These are phyloP conservation scores for Percopsis omiscomaycus DNA, from an alignment of 2,797 vertebrate species.

Conservation along the genomic window DNA sequence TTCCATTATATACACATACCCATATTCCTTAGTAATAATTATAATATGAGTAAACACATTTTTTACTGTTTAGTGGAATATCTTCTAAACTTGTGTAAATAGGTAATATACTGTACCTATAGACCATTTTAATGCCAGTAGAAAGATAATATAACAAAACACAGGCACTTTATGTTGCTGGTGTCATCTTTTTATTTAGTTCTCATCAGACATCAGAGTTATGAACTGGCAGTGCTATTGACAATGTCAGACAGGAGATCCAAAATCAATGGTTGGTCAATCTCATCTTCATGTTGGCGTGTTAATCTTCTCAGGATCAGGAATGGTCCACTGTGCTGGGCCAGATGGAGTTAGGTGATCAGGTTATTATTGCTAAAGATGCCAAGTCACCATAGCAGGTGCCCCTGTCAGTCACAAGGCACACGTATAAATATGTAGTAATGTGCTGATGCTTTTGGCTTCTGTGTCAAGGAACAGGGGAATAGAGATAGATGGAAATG, in stretches of 20 bases:
- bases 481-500: slow-evolving; percentile 18
- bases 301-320: slow-evolving; percentile 17
- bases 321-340: slow-evolving; percentile 32
- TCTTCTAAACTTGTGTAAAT: not conserved
- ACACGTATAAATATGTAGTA: slow-evolving; percentile 61
- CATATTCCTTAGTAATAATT: too few species aligned
- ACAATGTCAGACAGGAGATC: slow-evolving; percentile 30
- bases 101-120: not conserved
- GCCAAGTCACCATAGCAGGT: slow-evolving; percentile 67
- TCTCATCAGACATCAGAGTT: slow-evolving; percentile 62
- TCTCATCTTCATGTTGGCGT: too few species aligned
- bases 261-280: not conserved
- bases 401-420: slow-evolving; percentile 69
- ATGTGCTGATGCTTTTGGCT: slow-evolving; percentile 68
- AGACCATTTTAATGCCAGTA: not conserved
- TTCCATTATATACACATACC: too few species aligned
- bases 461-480: slow-evolving; percentile 36
- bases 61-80: not conserved
- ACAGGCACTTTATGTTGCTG: slow-evolving; percentile 18
- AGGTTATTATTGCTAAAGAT: slow-evolving; percentile 54
- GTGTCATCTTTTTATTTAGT: slow-evolving; percentile 60
- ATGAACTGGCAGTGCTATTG: slow-evolving; percentile 37
- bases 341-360: slow-evolving; percentile 41
- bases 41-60: too few species aligned
- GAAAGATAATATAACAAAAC: slow-evolving; percentile 15